phyloP scores from a whole-genome alignment of 1,140 invertebrate species.

The Drosophila kohkoa region DNA sequence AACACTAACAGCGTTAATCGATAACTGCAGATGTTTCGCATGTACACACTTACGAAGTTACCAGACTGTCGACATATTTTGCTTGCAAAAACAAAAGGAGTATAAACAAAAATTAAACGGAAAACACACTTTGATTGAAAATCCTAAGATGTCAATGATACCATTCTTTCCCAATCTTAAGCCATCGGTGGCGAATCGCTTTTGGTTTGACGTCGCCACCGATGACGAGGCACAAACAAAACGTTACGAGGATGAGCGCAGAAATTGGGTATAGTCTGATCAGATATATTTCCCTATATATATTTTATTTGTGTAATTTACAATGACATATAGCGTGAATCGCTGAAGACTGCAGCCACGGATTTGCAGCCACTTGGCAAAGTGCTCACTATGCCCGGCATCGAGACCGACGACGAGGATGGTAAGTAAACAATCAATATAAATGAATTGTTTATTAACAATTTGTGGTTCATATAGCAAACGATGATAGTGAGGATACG shows the following conservation, averaged over 20 bases:
- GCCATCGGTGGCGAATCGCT: slow-evolving; percentile 74
- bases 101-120: slow-evolving; percentile 28
- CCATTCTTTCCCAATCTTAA: slow-evolving; percentile 79
- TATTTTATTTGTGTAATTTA: background rate
- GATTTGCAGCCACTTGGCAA: slow-evolving; percentile 80
- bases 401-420: slow-evolving; percentile 83
- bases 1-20: slow-evolving; percentile 3
- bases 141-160: slow-evolving; percentile 73
- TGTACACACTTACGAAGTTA: slow-evolving; percentile 26
- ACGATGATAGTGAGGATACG: slow-evolving; percentile 83
- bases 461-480: slow-evolving; percentile 50
- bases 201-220: slow-evolving; percentile 74
- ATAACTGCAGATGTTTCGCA: slow-evolving; percentile 7
- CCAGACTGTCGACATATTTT: slow-evolving; percentile 30
- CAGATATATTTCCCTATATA: background rate
- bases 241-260: slow-evolving; percentile 77
- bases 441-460: background rate
- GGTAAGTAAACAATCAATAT: slow-evolving; percentile 44
- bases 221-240: slow-evolving; percentile 75
- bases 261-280: slow-evolving; percentile 63
- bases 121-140: background rate
- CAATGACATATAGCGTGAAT: slow-evolving; percentile 55
- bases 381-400: slow-evolving; percentile 75
- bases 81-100: slow-evolving; percentile 35
- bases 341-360: slow-evolving; percentile 72